These are phyloP conservation scores for Ceryle rudis DNA, from an alignment of 2,797 vertebrate species.

Conservation along the genomic window DNA sequence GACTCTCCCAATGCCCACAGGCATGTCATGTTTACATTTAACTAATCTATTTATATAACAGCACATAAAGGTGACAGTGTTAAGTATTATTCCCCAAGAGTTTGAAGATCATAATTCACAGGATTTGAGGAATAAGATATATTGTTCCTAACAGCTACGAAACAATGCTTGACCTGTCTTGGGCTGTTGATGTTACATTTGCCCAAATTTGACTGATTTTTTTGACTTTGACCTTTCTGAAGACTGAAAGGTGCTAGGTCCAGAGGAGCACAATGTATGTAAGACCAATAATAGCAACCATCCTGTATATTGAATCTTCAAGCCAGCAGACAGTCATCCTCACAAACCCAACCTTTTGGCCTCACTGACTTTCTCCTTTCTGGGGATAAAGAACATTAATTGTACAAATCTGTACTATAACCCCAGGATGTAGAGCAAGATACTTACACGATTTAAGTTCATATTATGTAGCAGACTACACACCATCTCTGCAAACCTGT, in stretches of 20 bases:
- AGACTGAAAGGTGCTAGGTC: neutral
- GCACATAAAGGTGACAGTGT: neutral
- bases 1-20: neutral
- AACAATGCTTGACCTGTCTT: neutral
- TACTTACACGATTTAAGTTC: neutral
- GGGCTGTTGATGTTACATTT: neutral
- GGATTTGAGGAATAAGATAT: neutral
- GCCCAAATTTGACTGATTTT: neutral
- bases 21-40: neutral
- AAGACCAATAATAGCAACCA: neutral
- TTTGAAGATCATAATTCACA: neutral
- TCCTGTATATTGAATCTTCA: neutral
- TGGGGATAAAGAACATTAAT: neutral
- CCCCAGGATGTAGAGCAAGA: neutral
- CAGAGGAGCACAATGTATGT: neutral
- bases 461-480: no score
- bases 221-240: neutral
- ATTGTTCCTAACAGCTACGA: neutral
- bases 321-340: neutral
- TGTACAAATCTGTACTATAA: neutral
- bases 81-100: neutral
- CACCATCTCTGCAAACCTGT: neutral
- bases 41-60: neutral
- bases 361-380: neutral
- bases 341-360: neutral